Evolutionary conservation across 2,888 invertebrate genomes (phyloP).

Genomic region (Monopis laevigella): DNA sequence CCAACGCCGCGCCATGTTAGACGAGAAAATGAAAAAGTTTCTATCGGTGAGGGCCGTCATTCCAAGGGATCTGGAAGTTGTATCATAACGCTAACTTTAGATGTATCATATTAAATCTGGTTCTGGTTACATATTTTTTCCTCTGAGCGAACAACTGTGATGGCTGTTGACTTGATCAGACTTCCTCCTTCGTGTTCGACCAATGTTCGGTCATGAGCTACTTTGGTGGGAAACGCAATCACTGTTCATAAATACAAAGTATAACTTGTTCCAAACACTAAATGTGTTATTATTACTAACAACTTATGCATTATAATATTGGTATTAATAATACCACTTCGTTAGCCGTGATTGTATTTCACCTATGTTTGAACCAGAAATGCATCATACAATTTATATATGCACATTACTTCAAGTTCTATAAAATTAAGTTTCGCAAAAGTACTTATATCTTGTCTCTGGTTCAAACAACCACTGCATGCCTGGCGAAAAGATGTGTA

Average conservation of each 20-base stretch:
- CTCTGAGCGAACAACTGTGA: conserved; percentile 48
- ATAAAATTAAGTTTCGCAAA: no score
- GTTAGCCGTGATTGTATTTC: conserved; percentile 35
- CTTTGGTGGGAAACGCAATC: conserved; percentile 35
- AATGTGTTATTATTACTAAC: no score
- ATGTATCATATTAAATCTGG: conserved; percentile 33
- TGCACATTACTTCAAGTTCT: no score
- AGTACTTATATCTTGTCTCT: conserved; percentile 21
- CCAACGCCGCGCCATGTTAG: conserved; percentile 87
- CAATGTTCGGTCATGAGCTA: no score
- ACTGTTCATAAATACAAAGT: conserved; percentile 19
- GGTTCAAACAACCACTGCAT: conserved; percentile 55
- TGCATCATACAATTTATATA: no score
- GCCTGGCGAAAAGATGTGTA: conserved; percentile 63
- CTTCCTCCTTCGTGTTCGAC: conserved; percentile 14
- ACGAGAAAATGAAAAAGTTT: conserved; percentile 94
- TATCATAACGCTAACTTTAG: conserved; percentile 50
- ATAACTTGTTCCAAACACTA: background rate
- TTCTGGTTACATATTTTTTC: conserved; percentile 33
- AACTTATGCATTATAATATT: background rate
- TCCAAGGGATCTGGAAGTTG: conserved; percentile 42
- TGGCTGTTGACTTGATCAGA: conserved; percentile 37
- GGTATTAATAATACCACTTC: background rate
- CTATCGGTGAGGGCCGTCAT: conserved; percentile 95
- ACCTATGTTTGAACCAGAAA: conserved; percentile 40